Evolutionary conservation across 2,888 invertebrate species (phyloP).

Genomic region (Chrysolina oricalcia): DNA sequence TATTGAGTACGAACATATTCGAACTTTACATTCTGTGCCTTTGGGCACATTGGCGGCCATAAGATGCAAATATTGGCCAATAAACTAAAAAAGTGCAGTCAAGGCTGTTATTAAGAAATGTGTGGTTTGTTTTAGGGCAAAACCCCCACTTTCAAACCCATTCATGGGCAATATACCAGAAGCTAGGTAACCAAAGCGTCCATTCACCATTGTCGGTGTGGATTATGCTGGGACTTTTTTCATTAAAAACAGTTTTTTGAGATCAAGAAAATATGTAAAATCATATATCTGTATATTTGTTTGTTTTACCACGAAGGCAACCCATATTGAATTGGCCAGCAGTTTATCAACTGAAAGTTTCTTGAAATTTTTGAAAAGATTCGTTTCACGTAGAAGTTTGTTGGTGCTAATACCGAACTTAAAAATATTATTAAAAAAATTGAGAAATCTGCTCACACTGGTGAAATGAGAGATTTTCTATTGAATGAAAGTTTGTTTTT

Average conservation of each 20-base stretch:
- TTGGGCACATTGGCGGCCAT: background rate
- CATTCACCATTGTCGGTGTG: constrained; percentile 1
- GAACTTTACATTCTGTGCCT: too few relatives aligned
- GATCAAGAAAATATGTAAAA: background rate
- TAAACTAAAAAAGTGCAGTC: background rate
- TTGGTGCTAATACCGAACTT: constrained; percentile 30
- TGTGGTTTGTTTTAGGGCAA: too few relatives aligned
- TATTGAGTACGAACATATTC: too few relatives aligned
- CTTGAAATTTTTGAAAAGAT: constrained; percentile 31
- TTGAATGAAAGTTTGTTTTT: too few relatives aligned
- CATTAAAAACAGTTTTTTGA: background rate
- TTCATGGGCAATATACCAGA: constrained; percentile 19
- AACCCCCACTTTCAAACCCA: background rate
- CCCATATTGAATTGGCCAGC: constrained; percentile 31
- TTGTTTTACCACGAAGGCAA: constrained; percentile 25
- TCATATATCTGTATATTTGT: background rate
- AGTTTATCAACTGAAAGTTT: constrained; percentile 35
- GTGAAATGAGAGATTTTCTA: too few relatives aligned
- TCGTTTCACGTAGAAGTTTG: constrained; percentile 38
- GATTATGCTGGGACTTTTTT: constrained; percentile 16
- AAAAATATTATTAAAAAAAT: background rate
- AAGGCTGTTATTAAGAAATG: background rate
- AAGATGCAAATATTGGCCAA: constrained; percentile 4
- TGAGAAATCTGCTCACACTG: too few relatives aligned
- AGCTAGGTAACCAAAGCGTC: background rate